These are phyloP conservation scores for Cephus rjabovi DNA, from an alignment of 2,888 invertebrate species.

Conservation along the genomic window DNA sequence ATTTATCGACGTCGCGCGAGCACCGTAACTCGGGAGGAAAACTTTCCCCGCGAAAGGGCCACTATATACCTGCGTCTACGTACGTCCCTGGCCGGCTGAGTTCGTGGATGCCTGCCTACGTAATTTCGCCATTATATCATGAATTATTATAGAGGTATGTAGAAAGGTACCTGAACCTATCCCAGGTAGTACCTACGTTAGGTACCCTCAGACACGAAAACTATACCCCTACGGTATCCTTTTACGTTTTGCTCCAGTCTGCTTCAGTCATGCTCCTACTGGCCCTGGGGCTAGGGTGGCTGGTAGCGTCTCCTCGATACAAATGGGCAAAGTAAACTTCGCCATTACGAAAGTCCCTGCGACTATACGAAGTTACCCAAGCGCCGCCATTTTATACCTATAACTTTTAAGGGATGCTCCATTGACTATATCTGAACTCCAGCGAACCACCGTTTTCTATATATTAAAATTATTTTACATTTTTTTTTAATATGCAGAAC, in stretches of 20 bases:
- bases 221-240: constrained; percentile 12
- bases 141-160: constrained; percentile 51
- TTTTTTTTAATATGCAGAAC: no score
- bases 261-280: constrained; percentile 5
- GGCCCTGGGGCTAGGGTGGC: background rate
- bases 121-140: constrained; percentile 56
- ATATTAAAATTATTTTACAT: background rate
- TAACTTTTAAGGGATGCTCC: background rate
- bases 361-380: background rate
- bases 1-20: constrained; percentile 52
- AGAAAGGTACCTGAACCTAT: background rate
- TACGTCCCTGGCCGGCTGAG: background rate
- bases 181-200: background rate
- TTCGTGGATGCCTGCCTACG: constrained; percentile 19
- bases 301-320: constrained; percentile 44
- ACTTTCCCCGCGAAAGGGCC: constrained; percentile 6
- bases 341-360: constrained; percentile 55
- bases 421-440: background rate
- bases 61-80: background rate
- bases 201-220: background rate
- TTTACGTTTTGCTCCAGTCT: constrained; percentile 29
- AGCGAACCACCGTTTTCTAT: background rate
- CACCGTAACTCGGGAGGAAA: constrained; percentile 4
- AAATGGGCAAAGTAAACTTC: constrained; percentile 65
- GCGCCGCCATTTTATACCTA: background rate